Conservation (phyloP, 1,140 invertebrate genomes). For the Caenorhabditis elegans region WBcel235 BX284605.5:10283001-10283500, state of each 20-base stretch:
- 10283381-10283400: background rate
- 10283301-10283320: background rate
- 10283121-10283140: background rate
- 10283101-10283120: background rate
- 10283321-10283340: background rate
- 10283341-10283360: background rate
- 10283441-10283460: background rate
- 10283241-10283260: slow-evolving; percentile 7
- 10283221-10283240: slow-evolving; percentile 17
- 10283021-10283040: slow-evolving; percentile 24
- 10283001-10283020: slow-evolving; percentile 8
- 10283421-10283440: background rate
- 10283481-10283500: background rate
- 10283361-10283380: background rate
- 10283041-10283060: background rate
- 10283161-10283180: slow-evolving; percentile 1
- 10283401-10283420: background rate
- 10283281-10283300: slow-evolving; percentile 9
- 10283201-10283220: slow-evolving; percentile 1
- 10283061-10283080: too few species aligned
- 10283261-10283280: background rate
- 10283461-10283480: background rate
- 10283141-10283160: background rate
- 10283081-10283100: background rate
- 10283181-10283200: background rate